These are phyloP conservation scores for Parotocinclus haroldoi DNA, from an alignment of 2,797 vertebrate genomes.

Conservation along the genomic window DNA sequence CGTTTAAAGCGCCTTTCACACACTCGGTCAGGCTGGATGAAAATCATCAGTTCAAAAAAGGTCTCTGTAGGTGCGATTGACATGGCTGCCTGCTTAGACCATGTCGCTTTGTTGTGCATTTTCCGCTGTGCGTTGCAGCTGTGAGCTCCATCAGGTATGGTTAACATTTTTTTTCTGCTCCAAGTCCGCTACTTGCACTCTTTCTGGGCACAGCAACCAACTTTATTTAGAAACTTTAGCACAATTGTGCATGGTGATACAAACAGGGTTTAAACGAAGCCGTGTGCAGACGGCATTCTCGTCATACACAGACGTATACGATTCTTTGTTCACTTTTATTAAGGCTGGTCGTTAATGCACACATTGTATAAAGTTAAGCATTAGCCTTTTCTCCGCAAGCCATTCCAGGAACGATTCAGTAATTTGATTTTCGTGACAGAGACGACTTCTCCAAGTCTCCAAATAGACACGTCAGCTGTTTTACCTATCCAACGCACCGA, in stretches of 20 bases:
- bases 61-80: too few relatives aligned
- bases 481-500: slow-evolving; percentile 43
- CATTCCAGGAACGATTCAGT: slow-evolving; percentile 8
- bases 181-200: slow-evolving; percentile 4
- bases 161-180: slow-evolving; percentile 49
- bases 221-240: neutral
- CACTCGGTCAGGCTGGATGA: slow-evolving; percentile 15
- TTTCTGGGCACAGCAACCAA: too few relatives aligned
- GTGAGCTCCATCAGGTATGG: slow-evolving; percentile 69
- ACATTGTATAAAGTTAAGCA: slow-evolving; percentile 4
- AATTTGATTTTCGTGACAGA: slow-evolving; percentile 21
- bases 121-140: slow-evolving; percentile 60
- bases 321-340: neutral
- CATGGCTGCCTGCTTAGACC: slow-evolving; percentile 38
- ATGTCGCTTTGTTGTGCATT: slow-evolving; percentile 54
- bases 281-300: slow-evolving; percentile 15
- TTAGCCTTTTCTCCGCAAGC: slow-evolving; percentile 6
- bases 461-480: slow-evolving; percentile 56
- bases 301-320: neutral
- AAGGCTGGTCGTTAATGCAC: neutral
- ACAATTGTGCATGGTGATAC: neutral
- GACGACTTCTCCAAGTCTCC: slow-evolving; percentile 27
- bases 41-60: too few relatives aligned
- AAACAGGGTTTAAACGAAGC: neutral
- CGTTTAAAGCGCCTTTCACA: neutral